A percentile compares a stretch with the other conserved stretches of the same genome.
phyloP scores from a whole-genome alignment of 2,888 invertebrate genomes.

The Esperia sulphurella region DNA sequence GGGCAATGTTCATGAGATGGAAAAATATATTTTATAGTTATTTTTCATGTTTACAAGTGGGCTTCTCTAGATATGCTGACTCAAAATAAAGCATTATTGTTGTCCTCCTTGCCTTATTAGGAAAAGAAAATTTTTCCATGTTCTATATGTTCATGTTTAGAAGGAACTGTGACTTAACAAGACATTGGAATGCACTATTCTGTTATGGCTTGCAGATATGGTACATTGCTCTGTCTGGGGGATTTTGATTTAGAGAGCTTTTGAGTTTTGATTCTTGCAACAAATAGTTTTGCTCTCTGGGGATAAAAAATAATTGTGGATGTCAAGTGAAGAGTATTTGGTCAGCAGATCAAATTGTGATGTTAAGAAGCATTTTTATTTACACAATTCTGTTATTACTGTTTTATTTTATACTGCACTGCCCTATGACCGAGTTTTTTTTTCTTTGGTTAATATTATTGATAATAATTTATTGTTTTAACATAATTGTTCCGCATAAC shows the following conservation, averaged over 20 bases:
- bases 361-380: not conserved
- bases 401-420: not conserved
- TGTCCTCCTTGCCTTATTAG: constrained; percentile 21
- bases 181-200: constrained; percentile 52
- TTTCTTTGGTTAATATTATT: not conserved
- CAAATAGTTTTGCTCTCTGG: constrained; percentile 55
- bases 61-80: constrained; percentile 17
- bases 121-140: constrained; percentile 14
- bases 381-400: not conserved
- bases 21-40: constrained; percentile 41
- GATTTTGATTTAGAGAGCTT: constrained; percentile 43
- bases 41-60: constrained; percentile 29
- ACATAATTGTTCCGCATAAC: not conserved
- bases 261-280: constrained; percentile 36
- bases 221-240: constrained; percentile 56
- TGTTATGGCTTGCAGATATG: constrained; percentile 62
- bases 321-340: constrained; percentile 75
- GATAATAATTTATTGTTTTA: not conserved
- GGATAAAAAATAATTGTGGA: constrained; percentile 50
- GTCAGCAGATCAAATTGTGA: constrained; percentile 22
- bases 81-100: constrained; percentile 1
- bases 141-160: constrained; percentile 2
- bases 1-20: constrained; percentile 23
- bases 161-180: constrained; percentile 58
- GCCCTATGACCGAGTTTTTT: not conserved